Evolutionary conservation across 2,888 invertebrate genomes (phyloP).

Genomic region (Branchipolynoe longqiensis): DNA sequence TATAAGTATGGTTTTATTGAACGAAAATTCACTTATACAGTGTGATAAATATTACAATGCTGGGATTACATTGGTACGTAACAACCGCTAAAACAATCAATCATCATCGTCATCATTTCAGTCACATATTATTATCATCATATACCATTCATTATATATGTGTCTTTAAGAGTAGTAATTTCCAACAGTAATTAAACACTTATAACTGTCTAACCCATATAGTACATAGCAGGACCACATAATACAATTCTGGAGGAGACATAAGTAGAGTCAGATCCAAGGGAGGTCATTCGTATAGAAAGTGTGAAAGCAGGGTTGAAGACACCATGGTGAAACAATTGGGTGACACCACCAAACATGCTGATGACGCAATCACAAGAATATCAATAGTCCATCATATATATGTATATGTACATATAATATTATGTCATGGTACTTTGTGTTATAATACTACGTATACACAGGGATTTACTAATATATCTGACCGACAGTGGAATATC

Average conservation of each 20-base stretch:
- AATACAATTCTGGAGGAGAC: no score
- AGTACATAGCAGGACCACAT: no score
- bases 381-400: background rate
- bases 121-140: no score
- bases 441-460: no score
- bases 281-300: background rate
- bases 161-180: background rate
- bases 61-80: constrained; percentile 27
- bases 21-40: constrained; percentile 4
- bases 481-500: no score
- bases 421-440: no score
- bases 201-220: background rate
- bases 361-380: constrained; percentile 1
- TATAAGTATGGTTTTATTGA: constrained; percentile 36
- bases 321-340: constrained; percentile 21
- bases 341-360: background rate
- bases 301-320: background rate
- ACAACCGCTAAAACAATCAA: background rate
- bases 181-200: background rate
- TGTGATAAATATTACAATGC: constrained; percentile 31
- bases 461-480: no score
- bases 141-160: background rate
- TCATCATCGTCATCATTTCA: no score
- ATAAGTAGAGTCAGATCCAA: background rate
- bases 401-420: background rate